Base-by-base conservation (phyloP, 2,888 invertebrate species). In the Apamea crenata region DNA sequence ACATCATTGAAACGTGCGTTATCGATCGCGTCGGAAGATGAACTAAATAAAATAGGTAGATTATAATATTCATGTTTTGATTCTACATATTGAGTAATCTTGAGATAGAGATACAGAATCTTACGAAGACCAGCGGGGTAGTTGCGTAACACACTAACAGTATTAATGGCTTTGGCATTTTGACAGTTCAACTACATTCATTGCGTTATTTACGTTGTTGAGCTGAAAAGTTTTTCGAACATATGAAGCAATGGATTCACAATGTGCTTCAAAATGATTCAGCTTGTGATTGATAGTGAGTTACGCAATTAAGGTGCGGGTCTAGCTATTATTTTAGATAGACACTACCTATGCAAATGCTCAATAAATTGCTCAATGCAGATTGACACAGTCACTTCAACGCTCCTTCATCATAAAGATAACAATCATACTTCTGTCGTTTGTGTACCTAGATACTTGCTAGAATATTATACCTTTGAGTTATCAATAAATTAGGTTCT, bases 11-110 rank as follows among this genome's bases (percentile, higher is more conserved):
- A 12, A 70, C 82, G 77, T 74, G 61, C 36, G 29, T 2, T 56
- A 36, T 50, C 69, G 8, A 12, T 25, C 32, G 68, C 70, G 71
- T 53, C 74, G n/a, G 1, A n/a, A 82, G 78, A 82, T 83, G 70
- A 77, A 88, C 88, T 88, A 71, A 84, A 83, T 74, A 72, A 59
- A 29, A 16, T 29, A n/a, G 21, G 2, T 25, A 29, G 14, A 63
- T 36, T 36, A 10, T 59, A 14, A n/a, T 59, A 56, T 61, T 44
- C 18, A 29, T 70, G 14, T 65, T 81, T 69, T n/a, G 2, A 50
- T 53, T 5, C 21, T n/a, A 67, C 16, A 21, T 56, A 21, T 32
- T 61, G n/a, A 18, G n/a, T 21, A 74, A 79, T 79, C 76, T 75
- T 10, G 1, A 40, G 50, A 74, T 59, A 59, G 53, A 56, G 47